Evolutionary conservation across 2,888 invertebrate species (phyloP), one percentile per base, ranked within the genome.

Genomic region (Epirrhoe alternata): DNA sequence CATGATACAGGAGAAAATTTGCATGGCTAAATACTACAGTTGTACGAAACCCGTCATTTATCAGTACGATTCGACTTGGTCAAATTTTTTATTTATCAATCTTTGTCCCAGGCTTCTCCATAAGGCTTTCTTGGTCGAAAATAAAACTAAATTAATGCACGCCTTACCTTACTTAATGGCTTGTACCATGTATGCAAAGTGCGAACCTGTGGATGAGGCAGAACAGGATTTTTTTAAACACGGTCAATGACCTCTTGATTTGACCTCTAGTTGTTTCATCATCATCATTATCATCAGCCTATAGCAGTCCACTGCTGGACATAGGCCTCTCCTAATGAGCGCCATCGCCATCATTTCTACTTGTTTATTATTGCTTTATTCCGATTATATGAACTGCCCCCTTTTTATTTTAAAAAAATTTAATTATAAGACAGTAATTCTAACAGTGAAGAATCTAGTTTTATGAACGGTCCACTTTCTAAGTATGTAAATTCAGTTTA

Each of bases 81-180:
- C 16, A 14, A 14, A 6, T 47, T 58, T 10, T 59, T 24, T 45
- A 51, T 50, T 71, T 67, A 65, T 65, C 66, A 14, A 61, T 63
- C 62, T 57, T 62, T 66, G 58, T 70, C 60, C 45, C 62, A 64
- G 56, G 45, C 51, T 66, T n/a, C 61, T 61, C 35, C 51, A 61
- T 52, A 64, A 47, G 51, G 64, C 53, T 64, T 64, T 70, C 65
- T 55, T 62, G 56, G 30, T 30, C 42, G 17, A 53, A 66, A 68
- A 70, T 56, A 69, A 70, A 65, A 64, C 53, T 47, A 70, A 64
- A 64, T 45, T 24, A 49, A 33, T 54, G 53, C 56, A 61, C 53
- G 56, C 63, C 61, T 38, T 57, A 65, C 57, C 55, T 55, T 45
- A 55, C 17, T 54, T 61, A 50, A 54, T 68, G 17, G 33, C 33